phyloP scores from a whole-genome alignment of 2,113 vertebrate genomes.

The Mobula birostris region DNA sequence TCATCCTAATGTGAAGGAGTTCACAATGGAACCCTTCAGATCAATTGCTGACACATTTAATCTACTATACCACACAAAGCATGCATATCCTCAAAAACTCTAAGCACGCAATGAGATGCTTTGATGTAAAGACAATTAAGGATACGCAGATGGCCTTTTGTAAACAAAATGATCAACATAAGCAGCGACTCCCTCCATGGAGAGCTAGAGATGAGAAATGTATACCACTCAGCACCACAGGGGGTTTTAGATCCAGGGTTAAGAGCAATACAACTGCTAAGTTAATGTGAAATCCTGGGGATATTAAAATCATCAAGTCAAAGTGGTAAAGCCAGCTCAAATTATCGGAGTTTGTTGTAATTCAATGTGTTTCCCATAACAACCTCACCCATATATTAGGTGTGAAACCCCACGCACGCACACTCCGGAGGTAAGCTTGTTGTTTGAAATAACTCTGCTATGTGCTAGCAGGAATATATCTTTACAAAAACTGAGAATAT shows the following conservation, averaged over 20 bases:
- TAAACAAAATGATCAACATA: neutral
- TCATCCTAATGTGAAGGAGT: too few species aligned
- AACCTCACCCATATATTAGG: neutral
- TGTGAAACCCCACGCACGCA: neutral
- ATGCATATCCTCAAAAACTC: neutral
- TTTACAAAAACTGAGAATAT: neutral
- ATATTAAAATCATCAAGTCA: neutral
- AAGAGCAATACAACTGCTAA: neutral
- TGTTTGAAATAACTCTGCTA: neutral
- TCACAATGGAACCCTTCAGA: too few species aligned
- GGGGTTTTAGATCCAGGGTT: neutral
- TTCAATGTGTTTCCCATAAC: neutral
- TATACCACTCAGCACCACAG: neutral
- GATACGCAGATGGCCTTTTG: neutral
- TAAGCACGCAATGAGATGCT: neutral
- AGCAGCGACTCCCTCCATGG: neutral
- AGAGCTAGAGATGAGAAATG: neutral
- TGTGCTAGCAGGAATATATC: neutral
- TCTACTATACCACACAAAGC: neutral
- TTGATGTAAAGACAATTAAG: neutral
- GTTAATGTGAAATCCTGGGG: neutral
- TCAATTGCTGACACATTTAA: too few species aligned
- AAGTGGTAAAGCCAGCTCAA: neutral
- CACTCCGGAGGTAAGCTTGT: neutral
- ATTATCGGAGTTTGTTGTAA: neutral